Conservation (phyloP, 2,113 vertebrate species). For the Murina feae region DNA sequence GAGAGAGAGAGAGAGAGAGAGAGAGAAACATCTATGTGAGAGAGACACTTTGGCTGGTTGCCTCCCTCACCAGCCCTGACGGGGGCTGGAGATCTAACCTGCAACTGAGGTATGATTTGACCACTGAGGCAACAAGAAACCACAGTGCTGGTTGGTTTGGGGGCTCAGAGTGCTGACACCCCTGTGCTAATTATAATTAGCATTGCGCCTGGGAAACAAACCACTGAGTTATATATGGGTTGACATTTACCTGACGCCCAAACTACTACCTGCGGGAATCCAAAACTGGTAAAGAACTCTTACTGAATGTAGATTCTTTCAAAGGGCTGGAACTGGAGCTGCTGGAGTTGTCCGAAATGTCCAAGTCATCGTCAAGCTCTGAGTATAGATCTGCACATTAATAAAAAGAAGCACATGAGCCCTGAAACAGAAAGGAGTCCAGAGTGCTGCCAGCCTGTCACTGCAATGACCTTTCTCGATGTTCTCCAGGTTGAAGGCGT, state of each 20-base stretch:
- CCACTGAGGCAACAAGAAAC: neutral
- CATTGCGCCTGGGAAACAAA: neutral
- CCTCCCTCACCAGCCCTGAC: no score
- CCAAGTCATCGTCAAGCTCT: constrained; percentile 78
- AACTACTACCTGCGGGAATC: neutral
- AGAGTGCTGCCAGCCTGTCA: neutral
- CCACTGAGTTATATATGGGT: rapidly evolving
- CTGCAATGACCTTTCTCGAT: constrained; percentile 73
- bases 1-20: no score
- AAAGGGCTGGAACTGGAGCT: constrained; percentile 73
- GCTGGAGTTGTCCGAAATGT: constrained; percentile 66
- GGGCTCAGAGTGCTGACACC: neutral
- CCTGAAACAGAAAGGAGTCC: neutral
- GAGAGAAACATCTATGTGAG: no score
- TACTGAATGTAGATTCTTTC: constrained; percentile 78
- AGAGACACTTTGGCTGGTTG: no score
- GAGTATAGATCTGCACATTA: constrained; percentile 70
- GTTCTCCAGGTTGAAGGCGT: constrained; percentile 67
- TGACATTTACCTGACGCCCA: neutral
- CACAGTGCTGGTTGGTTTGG: neutral
- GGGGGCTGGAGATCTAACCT: no score
- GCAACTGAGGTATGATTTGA: neutral
- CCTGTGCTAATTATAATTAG: neutral
- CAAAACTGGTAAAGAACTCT: constrained; percentile 44
- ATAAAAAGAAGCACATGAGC: neutral